Base-by-base conservation (phyloP, 2,797 vertebrate genomes). In the Bufotes viridis region DNA sequence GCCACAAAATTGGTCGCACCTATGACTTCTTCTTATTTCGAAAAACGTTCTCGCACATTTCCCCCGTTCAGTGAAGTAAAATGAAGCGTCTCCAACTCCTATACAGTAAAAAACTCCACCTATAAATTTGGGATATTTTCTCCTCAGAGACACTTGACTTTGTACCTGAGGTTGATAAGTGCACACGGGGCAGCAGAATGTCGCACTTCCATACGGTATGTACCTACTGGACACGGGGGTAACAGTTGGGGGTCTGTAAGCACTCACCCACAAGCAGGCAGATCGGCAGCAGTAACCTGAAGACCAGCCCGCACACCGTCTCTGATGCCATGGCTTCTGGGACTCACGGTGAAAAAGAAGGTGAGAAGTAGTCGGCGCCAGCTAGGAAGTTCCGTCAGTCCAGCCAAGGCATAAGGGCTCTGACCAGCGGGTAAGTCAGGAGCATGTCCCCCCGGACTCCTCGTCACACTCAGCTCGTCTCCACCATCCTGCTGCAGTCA, bases 301-400 rank as follows among this genome's bases (percentile, higher is more conserved):
- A 99, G 94, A 97, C 93, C 91, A 99, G 94, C 85, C 97, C 98
- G 92, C 97, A 99, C 93, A 97, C 96, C 93, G 97, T 96, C 93
- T 99, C 96, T 79, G 97, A 98, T 93, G 97, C 98, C 98, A 99
- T 99, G 90, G 92, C 93, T 93, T 90, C 18, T 81, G 87, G 83
- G 8, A 87, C 78, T 79, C 88, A 86, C 18, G 34, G 70, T 75
- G 81, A 87, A 78, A 10, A 89, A 87, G 63, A 72, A 87, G 78
- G 63, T 78, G 57, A 49, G 63, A 61, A 76, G 63, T 65, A 29
- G 20, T 78, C 17, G 74, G 53, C 10, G 78, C 81, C 90, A 42
- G 60, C 87, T 90, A 85, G 60, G 85, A 87, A 91, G 92, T 69
- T 90, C 83, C 88, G 88, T 91, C 93, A 91, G 93, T 93, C 92